Conservation (phyloP, 2,888 invertebrate species). For the Autographa pulchrina region DNA sequence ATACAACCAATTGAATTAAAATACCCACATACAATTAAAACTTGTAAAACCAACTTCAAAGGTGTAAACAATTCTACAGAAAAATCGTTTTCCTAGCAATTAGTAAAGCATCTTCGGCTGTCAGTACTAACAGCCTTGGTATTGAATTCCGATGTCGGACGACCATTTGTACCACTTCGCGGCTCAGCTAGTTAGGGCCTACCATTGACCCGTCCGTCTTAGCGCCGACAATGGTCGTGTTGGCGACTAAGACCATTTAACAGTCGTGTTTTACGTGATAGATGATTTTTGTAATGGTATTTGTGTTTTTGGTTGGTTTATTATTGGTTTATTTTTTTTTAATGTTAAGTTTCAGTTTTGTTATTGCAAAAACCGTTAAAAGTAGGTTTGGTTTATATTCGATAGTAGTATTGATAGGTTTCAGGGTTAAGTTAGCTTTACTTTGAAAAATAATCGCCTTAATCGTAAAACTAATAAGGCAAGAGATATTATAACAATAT, state of each 20-base stretch:
- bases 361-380: no score
- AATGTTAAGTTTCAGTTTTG: not conserved
- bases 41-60: not conserved
- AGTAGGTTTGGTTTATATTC: no score
- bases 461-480: no score
- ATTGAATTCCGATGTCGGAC: constrained; percentile 60
- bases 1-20: not conserved
- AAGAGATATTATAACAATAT: no score
- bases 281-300: constrained; percentile 66
- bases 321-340: constrained; percentile 31
- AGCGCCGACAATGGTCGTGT: constrained; percentile 74
- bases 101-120: constrained; percentile 49
- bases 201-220: constrained; percentile 84
- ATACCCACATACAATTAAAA: no score
- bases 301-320: constrained; percentile 51
- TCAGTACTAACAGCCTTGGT: constrained; percentile 58
- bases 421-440: no score
- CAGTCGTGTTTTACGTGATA: constrained; percentile 63
- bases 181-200: constrained; percentile 78
- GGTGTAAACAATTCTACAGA: constrained; percentile 30
- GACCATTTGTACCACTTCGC: constrained; percentile 83
- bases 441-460: no score
- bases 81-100: constrained; percentile 54
- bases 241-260: constrained; percentile 66
- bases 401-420: no score